Evolutionary conservation across 2,888 invertebrate species (phyloP), one percentile per base, ranked within the genome.

Genomic region (Tribolium freemani): DNA sequence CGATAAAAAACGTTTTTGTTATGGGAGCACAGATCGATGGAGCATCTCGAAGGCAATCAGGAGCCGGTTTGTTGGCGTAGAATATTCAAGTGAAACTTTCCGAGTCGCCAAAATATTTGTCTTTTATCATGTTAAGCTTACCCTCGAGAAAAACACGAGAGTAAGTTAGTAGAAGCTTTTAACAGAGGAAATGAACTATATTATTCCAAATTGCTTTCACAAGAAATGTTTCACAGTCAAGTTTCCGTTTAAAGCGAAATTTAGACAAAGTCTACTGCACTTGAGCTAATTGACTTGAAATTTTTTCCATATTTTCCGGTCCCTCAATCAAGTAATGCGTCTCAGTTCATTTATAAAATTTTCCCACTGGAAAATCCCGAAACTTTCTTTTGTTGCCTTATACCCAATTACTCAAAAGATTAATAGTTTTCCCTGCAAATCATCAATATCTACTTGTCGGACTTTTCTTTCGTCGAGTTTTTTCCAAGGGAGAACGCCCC

Each of bases 401-500:
- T 58, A 50, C 63, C 70, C 73, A 73, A 73, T 73, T 73, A 73
- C 70, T 60, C 70, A 70, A 73, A 70, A 70, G 73, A 73, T 73
- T 73, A 73, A 70, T 70, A 73, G 70, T 70, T 67, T 66, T 66
- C 54, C 50, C 66, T 51, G 72, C 61, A 61, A 72, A 72, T 72
- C 72, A 72, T 72, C 72, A 73, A 70, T 70, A 73, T 73, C 73
- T 73, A 73, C 69, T 70, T 73, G 72, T 72, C 71, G 67, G 58
- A 60, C 67, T 26, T 63, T 72, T 67, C 66, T 58, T 66, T 64
- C 48, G 45, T 11, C 38, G n/a, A 26, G 38, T 21, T 21, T 54
- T 71, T 67, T 44, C 48, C 48, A 21, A 11, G 10, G 58, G 16
- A 26, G 5, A 21, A 30, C 21, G 9, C 60, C 44, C 38, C 51